Percentiles rank a stretch among this genome's conserved stretches.
These are phyloP conservation scores for Ascaphus truei DNA, from an alignment of 2,113 vertebrate genomes.

Conservation along the genomic window DNA sequence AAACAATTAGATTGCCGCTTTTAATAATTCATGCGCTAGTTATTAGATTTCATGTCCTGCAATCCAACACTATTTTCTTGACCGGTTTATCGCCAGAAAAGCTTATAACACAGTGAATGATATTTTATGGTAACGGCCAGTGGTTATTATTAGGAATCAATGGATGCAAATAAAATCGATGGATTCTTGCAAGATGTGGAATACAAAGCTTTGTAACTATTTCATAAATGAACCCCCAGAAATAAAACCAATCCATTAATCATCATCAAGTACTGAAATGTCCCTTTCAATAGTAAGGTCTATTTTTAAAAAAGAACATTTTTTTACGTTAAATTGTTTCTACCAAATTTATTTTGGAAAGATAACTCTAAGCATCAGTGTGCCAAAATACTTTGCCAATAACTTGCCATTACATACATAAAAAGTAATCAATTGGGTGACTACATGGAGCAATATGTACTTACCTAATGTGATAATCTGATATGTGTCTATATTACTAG, in stretches of 20 bases:
- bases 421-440: too few relatives aligned
- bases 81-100: constrained; percentile 12
- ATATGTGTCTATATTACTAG: too few relatives aligned
- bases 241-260: background rate
- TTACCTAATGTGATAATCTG: too few relatives aligned
- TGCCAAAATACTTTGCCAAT: too few relatives aligned
- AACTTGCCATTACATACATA: too few relatives aligned
- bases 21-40: constrained; percentile 13
- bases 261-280: too few relatives aligned
- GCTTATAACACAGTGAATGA: constrained; percentile 28
- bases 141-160: constrained; percentile 32
- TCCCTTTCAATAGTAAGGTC: too few relatives aligned
- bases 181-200: constrained; percentile 12
- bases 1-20: constrained; percentile 4
- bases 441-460: too few relatives aligned
- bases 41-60: constrained; percentile 23
- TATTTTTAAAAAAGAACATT: too few relatives aligned
- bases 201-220: background rate
- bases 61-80: constrained; percentile 21
- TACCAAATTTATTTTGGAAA: too few relatives aligned
- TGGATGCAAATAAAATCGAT: constrained; percentile 27
- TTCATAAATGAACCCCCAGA: background rate
- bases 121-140: constrained; percentile 28
- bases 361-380: too few relatives aligned
- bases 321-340: too few relatives aligned